Percentiles rank a stretch among this genome's conserved stretches.
These are phyloP conservation scores for Albula goreensis DNA, from an alignment of 2,113 vertebrate species.

Conservation along the genomic window DNA sequence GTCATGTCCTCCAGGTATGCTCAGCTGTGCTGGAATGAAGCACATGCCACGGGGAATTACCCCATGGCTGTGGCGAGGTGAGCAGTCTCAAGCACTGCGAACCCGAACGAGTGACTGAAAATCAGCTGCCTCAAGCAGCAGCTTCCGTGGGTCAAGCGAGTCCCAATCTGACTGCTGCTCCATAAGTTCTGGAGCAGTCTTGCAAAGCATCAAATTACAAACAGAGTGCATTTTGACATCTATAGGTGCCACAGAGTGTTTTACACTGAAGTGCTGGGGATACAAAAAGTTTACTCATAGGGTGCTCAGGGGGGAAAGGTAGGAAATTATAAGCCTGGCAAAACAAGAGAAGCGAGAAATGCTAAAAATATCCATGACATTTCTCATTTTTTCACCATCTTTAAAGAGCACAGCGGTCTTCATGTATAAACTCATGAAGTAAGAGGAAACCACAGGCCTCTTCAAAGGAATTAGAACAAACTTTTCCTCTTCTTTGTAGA, in stretches of 20 bases:
- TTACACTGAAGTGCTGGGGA: background rate
- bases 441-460: slow-evolving; percentile 61
- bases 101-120: too few species aligned
- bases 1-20: background rate
- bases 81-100: too few species aligned
- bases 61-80: background rate
- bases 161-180: background rate
- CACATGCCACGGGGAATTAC: background rate
- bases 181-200: background rate
- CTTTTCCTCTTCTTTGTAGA: slow-evolving; percentile 62
- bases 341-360: slow-evolving; percentile 41
- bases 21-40: background rate
- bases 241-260: background rate
- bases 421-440: slow-evolving; percentile 53
- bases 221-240: background rate
- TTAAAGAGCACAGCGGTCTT: slow-evolving; percentile 47
- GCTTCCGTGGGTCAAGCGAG: too few species aligned
- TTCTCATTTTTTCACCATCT: slow-evolving; percentile 37
- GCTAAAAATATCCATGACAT: slow-evolving; percentile 48
- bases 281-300: background rate
- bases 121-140: too few species aligned
- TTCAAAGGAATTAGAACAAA: slow-evolving; percentile 71
- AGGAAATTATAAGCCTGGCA: slow-evolving; percentile 22
- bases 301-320: background rate
- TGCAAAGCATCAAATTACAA: background rate